Evolutionary conservation across 2,888 invertebrate genomes (phyloP).

Genomic region (Sinodicranocentrus sp.): DNA sequence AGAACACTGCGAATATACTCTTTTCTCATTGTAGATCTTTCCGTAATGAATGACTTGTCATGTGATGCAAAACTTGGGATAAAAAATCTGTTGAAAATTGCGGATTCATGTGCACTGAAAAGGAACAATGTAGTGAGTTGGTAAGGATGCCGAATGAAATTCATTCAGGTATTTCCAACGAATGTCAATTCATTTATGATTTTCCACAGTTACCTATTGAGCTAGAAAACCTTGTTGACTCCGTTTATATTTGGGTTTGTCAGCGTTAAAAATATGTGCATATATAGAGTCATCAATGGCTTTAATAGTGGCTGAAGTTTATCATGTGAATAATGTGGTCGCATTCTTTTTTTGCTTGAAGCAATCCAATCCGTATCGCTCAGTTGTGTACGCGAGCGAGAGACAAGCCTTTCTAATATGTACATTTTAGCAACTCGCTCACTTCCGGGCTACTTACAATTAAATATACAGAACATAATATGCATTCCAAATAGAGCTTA

Average conservation of each 20-base stretch:
- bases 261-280: not conserved
- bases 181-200: constrained; percentile 32
- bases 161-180: not conserved
- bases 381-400: no score
- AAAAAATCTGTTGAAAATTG: constrained; percentile 5
- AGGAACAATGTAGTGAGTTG: not conserved
- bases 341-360: no score
- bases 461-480: not conserved
- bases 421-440: no score
- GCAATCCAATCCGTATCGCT: no score
- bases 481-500: no score
- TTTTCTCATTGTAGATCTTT: no score
- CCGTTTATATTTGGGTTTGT: not conserved
- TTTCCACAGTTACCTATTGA: constrained; percentile 32
- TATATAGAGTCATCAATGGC: no score
- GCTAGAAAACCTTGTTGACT: constrained; percentile 31
- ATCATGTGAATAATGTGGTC: no score
- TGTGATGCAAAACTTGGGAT: not conserved
- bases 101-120: not conserved
- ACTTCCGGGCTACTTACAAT: constrained; percentile 37
- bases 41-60: no score
- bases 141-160: not conserved
- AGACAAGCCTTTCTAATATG: no score
- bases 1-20: no score
- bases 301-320: no score